These are phyloP conservation scores for Drosophila prosaltans DNA, from an alignment of 1,140 invertebrate genomes.

Conservation along the genomic window DNA sequence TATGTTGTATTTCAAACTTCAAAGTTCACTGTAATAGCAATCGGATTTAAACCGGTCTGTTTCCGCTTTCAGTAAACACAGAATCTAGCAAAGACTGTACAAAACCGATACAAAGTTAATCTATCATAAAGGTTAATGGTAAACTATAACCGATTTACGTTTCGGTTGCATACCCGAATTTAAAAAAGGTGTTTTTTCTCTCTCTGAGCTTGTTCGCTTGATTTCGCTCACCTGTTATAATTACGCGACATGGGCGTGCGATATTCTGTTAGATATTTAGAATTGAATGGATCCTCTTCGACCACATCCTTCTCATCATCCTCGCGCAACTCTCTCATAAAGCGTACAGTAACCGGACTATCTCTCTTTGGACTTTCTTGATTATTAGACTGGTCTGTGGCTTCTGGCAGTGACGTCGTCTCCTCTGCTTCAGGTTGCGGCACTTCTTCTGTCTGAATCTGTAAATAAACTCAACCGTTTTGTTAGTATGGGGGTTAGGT, in stretches of 20 bases:
- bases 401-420: background rate
- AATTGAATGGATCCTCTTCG: background rate
- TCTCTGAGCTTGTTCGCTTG: background rate
- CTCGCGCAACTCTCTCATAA: conserved; percentile 49
- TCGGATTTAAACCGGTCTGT: too few species aligned
- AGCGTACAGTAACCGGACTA: conserved; percentile 23
- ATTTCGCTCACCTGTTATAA: conserved; percentile 58
- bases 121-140: too few species aligned
- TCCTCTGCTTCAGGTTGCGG: background rate
- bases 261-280: conserved; percentile 36
- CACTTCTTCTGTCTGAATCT: conserved; percentile 31
- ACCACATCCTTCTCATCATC: background rate
- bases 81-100: too few species aligned
- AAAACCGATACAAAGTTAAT: too few species aligned
- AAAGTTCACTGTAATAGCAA: too few species aligned
- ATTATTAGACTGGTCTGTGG: background rate
- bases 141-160: background rate
- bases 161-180: background rate
- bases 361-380: background rate
- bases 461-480: conserved; percentile 74
- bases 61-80: too few species aligned
- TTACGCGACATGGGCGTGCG: conserved; percentile 58
- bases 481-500: conserved; percentile 56
- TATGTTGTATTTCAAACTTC: too few species aligned
- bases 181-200: background rate